Evolutionary conservation across 2,888 invertebrate species (phyloP).

Genomic region (Drosophila cracens): DNA sequence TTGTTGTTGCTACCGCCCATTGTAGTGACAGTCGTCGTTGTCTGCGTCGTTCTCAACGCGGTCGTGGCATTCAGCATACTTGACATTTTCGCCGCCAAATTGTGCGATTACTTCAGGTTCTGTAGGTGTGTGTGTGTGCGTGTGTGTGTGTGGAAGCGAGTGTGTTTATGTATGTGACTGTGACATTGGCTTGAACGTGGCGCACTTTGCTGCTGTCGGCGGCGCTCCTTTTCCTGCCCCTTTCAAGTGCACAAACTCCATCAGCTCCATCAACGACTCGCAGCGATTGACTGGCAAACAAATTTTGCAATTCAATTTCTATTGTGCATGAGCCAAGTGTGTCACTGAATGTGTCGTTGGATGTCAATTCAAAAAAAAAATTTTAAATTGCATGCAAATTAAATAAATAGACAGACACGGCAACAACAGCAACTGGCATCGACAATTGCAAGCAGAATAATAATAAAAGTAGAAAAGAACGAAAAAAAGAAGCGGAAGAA

Average conservation of each 20-base stretch:
- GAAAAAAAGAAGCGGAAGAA: conserved; percentile 5
- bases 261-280: conserved; percentile 28
- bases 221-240: not conserved
- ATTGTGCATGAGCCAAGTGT: conserved; percentile 68
- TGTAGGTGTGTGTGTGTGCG: conserved; percentile 2
- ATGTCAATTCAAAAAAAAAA: conserved; percentile 78
- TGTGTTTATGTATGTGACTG: conserved; percentile 18
- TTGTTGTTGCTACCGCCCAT: conserved; percentile 49
- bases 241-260: conserved; percentile 21
- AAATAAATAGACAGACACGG: conserved; percentile 73
- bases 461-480: not conserved
- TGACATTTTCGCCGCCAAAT: conserved; percentile 81
- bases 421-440: conserved; percentile 19
- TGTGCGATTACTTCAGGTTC: conserved; percentile 71
- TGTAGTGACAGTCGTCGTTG: conserved; percentile 59
- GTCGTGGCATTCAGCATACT: conserved; percentile 64
- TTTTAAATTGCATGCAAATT: conserved; percentile 80
- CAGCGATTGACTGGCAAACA: conserved; percentile 73
- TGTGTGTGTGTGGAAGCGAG: not conserved
- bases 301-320: conserved; percentile 81
- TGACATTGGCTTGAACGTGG: conserved; percentile 48
- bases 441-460: conserved; percentile 17
- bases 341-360: conserved; percentile 50
- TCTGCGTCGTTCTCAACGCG: conserved; percentile 22
- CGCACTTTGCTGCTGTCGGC: conserved; percentile 39